These are phyloP conservation scores for Drosophila rellima DNA, from an alignment of 2,888 invertebrate genomes.

Conservation along the genomic window DNA sequence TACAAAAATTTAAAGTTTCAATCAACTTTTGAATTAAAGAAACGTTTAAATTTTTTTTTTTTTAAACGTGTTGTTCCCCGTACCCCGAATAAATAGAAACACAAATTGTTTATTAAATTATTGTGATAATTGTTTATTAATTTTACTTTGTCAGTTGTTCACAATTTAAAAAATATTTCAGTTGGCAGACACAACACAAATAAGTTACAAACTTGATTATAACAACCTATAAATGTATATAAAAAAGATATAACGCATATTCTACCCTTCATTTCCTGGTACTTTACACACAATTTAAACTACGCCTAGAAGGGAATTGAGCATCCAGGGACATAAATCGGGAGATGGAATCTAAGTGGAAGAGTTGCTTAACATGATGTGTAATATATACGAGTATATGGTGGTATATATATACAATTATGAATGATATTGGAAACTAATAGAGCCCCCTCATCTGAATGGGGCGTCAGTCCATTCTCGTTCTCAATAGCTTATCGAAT, in stretches of 20 bases:
- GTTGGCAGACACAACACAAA: constrained; percentile 59
- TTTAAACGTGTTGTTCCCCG: too few relatives aligned
- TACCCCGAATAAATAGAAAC: background rate
- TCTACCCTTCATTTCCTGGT: constrained; percentile 28
- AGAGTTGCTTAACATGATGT: constrained; percentile 30
- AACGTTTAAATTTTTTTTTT: too few relatives aligned
- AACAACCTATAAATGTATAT: constrained; percentile 81
- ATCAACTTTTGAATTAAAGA: too few relatives aligned
- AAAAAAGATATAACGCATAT: constrained; percentile 62
- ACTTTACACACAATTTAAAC: constrained; percentile 49
- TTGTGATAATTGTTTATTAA: constrained; percentile 50
- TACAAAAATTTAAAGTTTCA: too few relatives aligned
- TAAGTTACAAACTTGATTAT: constrained; percentile 63
- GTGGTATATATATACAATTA: constrained; percentile 55
- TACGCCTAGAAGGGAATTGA: constrained; percentile 38
- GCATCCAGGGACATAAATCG: background rate
- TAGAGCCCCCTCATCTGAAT: constrained; percentile 16
- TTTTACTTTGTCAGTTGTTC: constrained; percentile 31
- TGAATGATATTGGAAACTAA: constrained; percentile 56
- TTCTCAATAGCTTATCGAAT: constrained; percentile 37
- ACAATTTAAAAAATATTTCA: constrained; percentile 39
- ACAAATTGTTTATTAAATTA: constrained; percentile 27
- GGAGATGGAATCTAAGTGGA: constrained; percentile 23
- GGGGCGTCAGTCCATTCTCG: constrained; percentile 54
- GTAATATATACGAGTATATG: constrained; percentile 34